Evolutionary conservation across 1,140 invertebrate species (phyloP).

Genomic region (Bombus waltoni): DNA sequence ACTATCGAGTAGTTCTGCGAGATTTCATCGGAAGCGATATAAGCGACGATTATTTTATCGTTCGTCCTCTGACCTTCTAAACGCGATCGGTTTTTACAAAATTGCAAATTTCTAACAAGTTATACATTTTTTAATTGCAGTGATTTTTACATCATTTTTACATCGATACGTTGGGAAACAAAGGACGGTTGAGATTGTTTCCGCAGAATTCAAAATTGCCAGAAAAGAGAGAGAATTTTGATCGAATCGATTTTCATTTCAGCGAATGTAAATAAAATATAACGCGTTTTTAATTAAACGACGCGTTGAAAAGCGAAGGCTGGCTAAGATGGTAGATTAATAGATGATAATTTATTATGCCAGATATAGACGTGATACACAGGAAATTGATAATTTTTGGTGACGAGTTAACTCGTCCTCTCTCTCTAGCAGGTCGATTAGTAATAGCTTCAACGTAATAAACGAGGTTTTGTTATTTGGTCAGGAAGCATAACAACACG

Average conservation of each 20-base stretch:
- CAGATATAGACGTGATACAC: not conserved
- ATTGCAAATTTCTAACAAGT: too few relatives aligned
- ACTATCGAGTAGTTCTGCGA: too few relatives aligned
- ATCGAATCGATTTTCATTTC: not conserved
- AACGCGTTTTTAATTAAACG: not conserved
- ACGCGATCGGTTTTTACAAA: too few relatives aligned
- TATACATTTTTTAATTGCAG: too few relatives aligned
- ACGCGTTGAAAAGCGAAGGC: not conserved
- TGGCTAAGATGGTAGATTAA: not conserved
- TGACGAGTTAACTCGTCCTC: not conserved
- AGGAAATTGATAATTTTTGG: not conserved
- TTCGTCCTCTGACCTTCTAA: too few relatives aligned
- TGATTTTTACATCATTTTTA: too few relatives aligned
- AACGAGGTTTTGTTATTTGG: slow-evolving; percentile 11
- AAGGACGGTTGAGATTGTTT: not conserved
- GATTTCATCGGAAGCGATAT: too few relatives aligned
- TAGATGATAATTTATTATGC: too few relatives aligned
- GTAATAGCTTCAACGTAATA: not conserved
- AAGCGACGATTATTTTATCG: too few relatives aligned
- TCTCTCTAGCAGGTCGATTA: too few relatives aligned
- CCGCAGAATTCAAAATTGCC: not conserved
- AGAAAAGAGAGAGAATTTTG: not conserved
- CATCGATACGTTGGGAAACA: not conserved
- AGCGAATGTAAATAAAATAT: not conserved
- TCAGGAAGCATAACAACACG: slow-evolving; percentile 83